Evolutionary conservation across 2,113 vertebrate genomes (phyloP), one percentile per base, ranked within the genome.

Genomic region (Sturnira hondurensis): DNA sequence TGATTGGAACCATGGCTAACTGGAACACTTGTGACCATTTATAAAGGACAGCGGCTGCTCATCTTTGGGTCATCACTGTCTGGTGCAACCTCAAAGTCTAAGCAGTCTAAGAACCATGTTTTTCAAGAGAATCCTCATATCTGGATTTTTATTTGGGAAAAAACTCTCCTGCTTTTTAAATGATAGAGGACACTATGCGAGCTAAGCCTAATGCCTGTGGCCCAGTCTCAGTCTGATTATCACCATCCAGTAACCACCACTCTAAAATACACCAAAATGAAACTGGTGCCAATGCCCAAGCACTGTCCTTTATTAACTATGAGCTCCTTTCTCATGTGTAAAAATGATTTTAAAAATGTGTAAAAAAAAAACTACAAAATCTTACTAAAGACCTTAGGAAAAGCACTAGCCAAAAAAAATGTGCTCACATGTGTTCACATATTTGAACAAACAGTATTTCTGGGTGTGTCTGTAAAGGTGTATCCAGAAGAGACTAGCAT

Each of bases 91-190:
- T 50, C 8, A 65, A 26, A 38, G 58, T 93, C 38, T 70, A 52
- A 17, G 7, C 20, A 14, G 58, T 54, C 14, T 76, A 76, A 77
- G 10, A 83, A 13, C 12, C 26, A 47, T 26, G 43, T 13, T 94
- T 91, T 70, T 70, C 54, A 67, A 67, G 24, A 74, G 45, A 81
- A 63, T 50, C 2, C 24, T 28, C 22, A 28, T 22, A 73, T 54
- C 31, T 89, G 67, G 7, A 81, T 86, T 82, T 93, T 78, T 43
- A 63, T 24, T 7, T 80, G 36, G 52, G 74, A 50, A 91, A 91
- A 61, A 43, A 77, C n/a, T 9, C 1, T 88, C 36, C 38, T 41
- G 31, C 31, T 71, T 74, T 94, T 77, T 31, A 68, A 47, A 56
- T 84, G 54, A 76, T 71, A 19, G 17, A 95, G 17, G 36, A 71